Conservation (phyloP, 1,140 invertebrate species). For the Grapholita molesta region DNA sequence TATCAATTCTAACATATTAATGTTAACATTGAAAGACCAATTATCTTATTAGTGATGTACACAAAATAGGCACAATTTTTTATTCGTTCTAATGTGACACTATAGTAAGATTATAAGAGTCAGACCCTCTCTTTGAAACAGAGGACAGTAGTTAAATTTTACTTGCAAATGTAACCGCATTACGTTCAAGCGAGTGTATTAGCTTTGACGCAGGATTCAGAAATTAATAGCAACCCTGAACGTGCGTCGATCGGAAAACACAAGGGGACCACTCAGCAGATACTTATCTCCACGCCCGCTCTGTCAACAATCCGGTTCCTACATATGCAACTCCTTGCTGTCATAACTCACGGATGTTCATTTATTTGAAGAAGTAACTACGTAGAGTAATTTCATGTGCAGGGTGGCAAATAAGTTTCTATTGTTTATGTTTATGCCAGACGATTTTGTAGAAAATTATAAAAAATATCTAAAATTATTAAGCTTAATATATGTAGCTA, state of each 20-base stretch:
- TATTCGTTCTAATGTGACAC: neutral
- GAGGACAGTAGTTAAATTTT: slow-evolving; percentile 39
- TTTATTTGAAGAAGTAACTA: neutral
- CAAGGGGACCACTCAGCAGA: slow-evolving; percentile 74
- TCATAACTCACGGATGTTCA: slow-evolving; percentile 1
- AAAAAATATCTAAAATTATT: too few relatives aligned
- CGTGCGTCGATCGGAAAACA: slow-evolving; percentile 63
- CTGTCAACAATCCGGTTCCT: slow-evolving; percentile 31
- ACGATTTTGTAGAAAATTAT: too few relatives aligned
- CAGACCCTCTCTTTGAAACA: slow-evolving; percentile 11
- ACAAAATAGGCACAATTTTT: neutral
- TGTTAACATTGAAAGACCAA: too few relatives aligned
- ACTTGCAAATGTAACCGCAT: slow-evolving; percentile 75
- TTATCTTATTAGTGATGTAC: too few relatives aligned
- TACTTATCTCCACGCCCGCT: slow-evolving; percentile 68
- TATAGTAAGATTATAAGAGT: neutral
- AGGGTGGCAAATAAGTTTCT: neutral
- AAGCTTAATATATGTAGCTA: too few relatives aligned
- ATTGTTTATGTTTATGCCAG: neutral
- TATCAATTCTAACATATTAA: too few relatives aligned
- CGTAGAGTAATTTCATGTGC: neutral
- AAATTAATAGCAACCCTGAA: slow-evolving; percentile 71
- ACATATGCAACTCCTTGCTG: slow-evolving; percentile 13
- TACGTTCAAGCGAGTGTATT: slow-evolving; percentile 62
- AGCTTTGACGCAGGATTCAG: slow-evolving; percentile 64